These are phyloP conservation scores for Lanistes nyassanus DNA, from an alignment of 1,140 invertebrate species.

Conservation along the genomic window DNA sequence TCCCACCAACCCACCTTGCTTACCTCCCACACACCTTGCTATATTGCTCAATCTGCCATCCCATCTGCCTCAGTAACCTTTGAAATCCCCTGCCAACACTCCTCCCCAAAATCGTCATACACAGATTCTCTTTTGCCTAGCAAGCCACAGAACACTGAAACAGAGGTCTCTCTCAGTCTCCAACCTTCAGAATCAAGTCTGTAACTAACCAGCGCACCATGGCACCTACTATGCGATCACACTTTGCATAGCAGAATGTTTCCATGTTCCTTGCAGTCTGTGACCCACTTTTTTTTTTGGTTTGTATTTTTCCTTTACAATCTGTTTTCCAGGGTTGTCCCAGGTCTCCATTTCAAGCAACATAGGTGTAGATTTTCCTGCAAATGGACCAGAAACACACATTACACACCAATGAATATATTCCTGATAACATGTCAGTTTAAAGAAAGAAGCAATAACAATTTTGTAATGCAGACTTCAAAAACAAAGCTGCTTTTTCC, in stretches of 20 bases:
- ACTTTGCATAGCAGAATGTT: neutral
- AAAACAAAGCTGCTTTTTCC: neutral
- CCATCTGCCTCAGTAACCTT: neutral
- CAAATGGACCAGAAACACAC: neutral
- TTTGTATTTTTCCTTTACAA: neutral
- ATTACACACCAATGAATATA: neutral
- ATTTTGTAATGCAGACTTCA: neutral
- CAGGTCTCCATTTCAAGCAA: constrained; percentile 18
- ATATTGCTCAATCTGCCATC: too few relatives aligned
- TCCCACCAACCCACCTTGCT: neutral
- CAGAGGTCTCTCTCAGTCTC: too few relatives aligned
- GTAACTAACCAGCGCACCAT: too few relatives aligned
- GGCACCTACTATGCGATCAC: neutral
- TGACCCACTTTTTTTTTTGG: neutral
- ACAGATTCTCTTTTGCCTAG: neutral
- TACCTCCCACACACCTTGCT: neutral
- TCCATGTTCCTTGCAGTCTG: neutral
- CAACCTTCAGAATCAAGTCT: too few relatives aligned
- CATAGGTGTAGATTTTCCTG: constrained; percentile 42
- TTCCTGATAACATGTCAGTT: neutral
- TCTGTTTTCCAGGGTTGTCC: constrained; percentile 11
- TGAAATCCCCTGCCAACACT: neutral
- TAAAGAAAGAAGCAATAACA: neutral
- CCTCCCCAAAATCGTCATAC: neutral
- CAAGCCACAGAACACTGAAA: too few relatives aligned